phyloP scores from a whole-genome alignment of 2,113 vertebrate genomes.

The Anguilla rostrata region DNA sequence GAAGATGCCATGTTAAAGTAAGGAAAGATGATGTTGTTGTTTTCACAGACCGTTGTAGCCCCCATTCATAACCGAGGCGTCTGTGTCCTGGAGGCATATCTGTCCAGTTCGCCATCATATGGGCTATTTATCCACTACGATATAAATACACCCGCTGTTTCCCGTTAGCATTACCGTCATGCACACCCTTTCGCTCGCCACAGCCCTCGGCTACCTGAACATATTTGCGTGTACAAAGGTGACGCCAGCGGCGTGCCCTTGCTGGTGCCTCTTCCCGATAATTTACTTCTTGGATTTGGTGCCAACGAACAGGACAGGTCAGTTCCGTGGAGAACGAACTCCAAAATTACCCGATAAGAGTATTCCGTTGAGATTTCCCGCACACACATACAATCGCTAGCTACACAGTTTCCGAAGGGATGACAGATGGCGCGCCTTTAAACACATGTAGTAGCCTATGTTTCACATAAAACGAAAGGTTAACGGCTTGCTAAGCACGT shows the following conservation, averaged over 20 bases:
- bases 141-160: conserved; percentile 15
- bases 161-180: not conserved
- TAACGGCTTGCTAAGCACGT: not conserved
- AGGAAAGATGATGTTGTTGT: conserved; percentile 56
- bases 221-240: not conserved
- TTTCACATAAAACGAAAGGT: not conserved
- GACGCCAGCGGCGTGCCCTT: not conserved
- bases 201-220: not conserved
- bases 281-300: conserved; percentile 9
- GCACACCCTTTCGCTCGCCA: conserved; percentile 9
- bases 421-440: not conserved
- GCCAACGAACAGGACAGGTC: not conserved
- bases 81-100: not conserved
- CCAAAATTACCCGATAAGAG: not conserved
- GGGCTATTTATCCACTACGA: not conserved
- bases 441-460: not conserved
- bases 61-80: not conserved
- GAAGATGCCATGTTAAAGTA: conserved; percentile 98
- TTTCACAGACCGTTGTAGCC: not conserved
- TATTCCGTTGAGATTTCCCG: not conserved
- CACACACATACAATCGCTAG: not conserved
- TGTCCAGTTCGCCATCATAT: conserved; percentile 5
- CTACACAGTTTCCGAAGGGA: not conserved
- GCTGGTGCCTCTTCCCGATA: not conserved
- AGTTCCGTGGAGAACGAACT: not conserved